These are phyloP conservation scores for Sphaeramia orbicularis DNA, from an alignment of 2,797 vertebrate genomes.

Conservation along the genomic window DNA sequence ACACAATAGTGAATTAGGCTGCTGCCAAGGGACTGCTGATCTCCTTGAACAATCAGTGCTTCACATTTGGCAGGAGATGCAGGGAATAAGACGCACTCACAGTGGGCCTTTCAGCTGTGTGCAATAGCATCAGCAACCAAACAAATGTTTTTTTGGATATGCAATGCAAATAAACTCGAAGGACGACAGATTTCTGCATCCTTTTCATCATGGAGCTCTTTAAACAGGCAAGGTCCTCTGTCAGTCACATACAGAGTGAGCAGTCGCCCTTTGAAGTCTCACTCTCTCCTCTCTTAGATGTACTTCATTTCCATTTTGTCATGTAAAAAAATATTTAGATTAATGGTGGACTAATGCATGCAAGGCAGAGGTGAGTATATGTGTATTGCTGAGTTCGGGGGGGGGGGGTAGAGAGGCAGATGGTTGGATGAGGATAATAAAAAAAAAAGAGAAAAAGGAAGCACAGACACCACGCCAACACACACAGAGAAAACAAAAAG, in stretches of 20 bases:
- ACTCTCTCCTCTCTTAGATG: conserved; percentile 77
- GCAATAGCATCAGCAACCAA: conserved; percentile 57
- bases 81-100: conserved; percentile 53
- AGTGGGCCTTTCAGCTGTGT: conserved; percentile 56
- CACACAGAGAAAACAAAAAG: conserved; percentile 44
- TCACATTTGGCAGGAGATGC: conserved; percentile 73
- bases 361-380: conserved; percentile 36
- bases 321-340: conserved; percentile 79
- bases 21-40: conserved; percentile 49
- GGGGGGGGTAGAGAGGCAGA: conserved; percentile 55
- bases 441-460: conserved; percentile 55
- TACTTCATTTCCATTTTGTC: conserved; percentile 82
- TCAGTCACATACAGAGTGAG: conserved; percentile 70
- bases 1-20: conserved; percentile 24
- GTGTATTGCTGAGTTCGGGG: conserved; percentile 31
- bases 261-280: conserved; percentile 80
- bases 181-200: conserved; percentile 76
- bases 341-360: conserved; percentile 81
- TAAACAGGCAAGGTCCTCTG: conserved; percentile 73
- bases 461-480: conserved; percentile 34
- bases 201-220: conserved; percentile 80
- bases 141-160: conserved; percentile 74
- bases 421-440: conserved; percentile 60
- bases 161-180: conserved; percentile 78
- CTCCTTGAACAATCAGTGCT: conserved; percentile 69